Evolutionary conservation across 2,797 vertebrate genomes (phyloP), one percentile per base, ranked within the genome.

Genomic region (Notamacropus eugenii): DNA sequence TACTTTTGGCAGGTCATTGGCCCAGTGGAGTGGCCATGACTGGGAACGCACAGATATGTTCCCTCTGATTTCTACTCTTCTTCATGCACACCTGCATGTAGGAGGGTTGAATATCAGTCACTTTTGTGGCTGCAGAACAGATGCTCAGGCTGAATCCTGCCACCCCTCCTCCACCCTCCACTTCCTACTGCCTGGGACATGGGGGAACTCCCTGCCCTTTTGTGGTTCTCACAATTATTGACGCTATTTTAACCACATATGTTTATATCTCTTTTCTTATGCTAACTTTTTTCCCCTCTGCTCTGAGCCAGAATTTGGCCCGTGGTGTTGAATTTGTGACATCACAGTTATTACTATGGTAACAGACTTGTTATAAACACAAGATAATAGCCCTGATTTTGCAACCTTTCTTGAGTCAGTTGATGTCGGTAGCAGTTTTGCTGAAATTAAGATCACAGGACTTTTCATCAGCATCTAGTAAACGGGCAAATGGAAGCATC

Each of bases 281-380:
- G 96, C 97, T 97, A 95, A 95, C 92, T 97, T 97, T 96, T 97
- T 97, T 98, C 96, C 96, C 92, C 92, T 97, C 92, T 93, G 59
- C 8, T 97, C 93, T 93, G 98, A 98, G 97, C 98, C 97, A 97
- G 34, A 93, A 98, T 96, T 96, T 97, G 97, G 98, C 96, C 96
- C 96, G 98, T 93, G 97, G 96, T 97, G 97, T 97, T 97, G 94
- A 95, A 97, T 98, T 98, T 98, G 97, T 98, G 97, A 97, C 97
- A 98, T 97, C 95, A 96, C 91, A 92, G 91, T 94, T 11, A 29
- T 13, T 97, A 92, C 98, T 96, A 97, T 97, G 97, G 97, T 93
- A 95, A 98, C 90, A 97, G 97, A 97, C 96, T 97, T 98, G 93
- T 96, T 98, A 96, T 97, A 98, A 98, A 98, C 97, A 98, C 96